These are phyloP conservation scores for Zaprionus taronus DNA, from an alignment of 1,140 invertebrate species.

Conservation along the genomic window DNA sequence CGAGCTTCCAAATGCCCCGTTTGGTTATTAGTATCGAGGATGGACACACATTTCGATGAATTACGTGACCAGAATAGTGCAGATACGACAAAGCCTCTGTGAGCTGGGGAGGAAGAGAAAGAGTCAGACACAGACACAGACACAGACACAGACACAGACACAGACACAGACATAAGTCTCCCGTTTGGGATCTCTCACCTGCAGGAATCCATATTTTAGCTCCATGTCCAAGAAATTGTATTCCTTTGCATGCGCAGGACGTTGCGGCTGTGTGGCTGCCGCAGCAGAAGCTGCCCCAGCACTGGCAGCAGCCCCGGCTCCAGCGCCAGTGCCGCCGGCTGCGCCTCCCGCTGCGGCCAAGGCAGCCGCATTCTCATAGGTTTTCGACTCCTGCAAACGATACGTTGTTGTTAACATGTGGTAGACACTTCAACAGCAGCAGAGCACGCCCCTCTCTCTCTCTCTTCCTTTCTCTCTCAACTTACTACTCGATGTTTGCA, in stretches of 20 bases:
- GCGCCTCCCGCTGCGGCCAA: conserved; percentile 47
- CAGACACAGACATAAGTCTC: not conserved
- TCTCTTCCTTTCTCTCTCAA: not conserved
- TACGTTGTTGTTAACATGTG: conserved; percentile 26
- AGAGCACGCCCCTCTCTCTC: not conserved
- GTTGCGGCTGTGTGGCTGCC: conserved; percentile 50
- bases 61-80: conserved; percentile 92
- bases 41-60: conserved; percentile 97
- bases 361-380: conserved; percentile 74
- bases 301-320: conserved; percentile 33
- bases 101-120: conserved; percentile 88
- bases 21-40: conserved; percentile 97
- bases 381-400: conserved; percentile 74
- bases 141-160: not conserved
- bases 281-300: conserved; percentile 52
- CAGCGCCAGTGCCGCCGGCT: conserved; percentile 46
- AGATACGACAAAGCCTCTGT: conserved; percentile 96
- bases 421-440: conserved; percentile 8
- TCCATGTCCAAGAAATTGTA: conserved; percentile 96
- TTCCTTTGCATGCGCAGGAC: conserved; percentile 88
- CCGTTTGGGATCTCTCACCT: conserved; percentile 87
- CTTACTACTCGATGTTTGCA: conserved; percentile 23
- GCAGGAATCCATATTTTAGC: conserved; percentile 95
- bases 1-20: conserved; percentile 97
- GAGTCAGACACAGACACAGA: not conserved